Evolutionary conservation across 2,888 invertebrate genomes (phyloP), one percentile per base, ranked within the genome.

Genomic region (Drosophila hamatofila): DNA sequence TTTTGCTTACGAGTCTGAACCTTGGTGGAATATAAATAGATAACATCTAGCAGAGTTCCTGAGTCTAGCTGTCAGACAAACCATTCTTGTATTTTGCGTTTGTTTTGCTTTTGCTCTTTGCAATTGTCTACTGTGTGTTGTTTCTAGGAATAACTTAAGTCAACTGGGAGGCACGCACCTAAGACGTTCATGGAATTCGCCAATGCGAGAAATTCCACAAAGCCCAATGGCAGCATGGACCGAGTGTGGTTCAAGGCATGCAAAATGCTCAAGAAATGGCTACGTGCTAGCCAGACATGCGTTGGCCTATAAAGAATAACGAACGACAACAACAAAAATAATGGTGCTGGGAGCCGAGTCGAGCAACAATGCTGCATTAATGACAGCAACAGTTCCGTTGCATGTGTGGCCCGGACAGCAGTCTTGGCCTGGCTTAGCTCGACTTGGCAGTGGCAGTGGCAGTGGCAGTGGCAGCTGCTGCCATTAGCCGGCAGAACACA

Each of bases 131-230:
- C 14, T 63, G 58, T 60, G 62, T 61, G 46, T 52, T 72, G 35
- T 9, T 83, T 88, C 83, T 66, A 72, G 74, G 88, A 84, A 84
- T 80, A 88, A 70, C 74, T 70, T 75, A 25, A 65, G 56, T 51
- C 51, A 49, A 64, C 46, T 49, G 65, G n/a, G 4, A 48, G 51
- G 65, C 80, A 81, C 78, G 86, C 88, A 83, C 80, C 59, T 27
- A 66, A 60, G 69, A 58, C 75, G 54, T 72, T 56, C 66, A 72
- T 72, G 64, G 82, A 66, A 79, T 77, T 69, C 51, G 67, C 55
- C 66, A 74, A 72, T 66, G 83, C 73, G 62, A 86, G 78, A 83
- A 78, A 88, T 84, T 88, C 84, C 89, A 39, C 88, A 78, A 35
- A 42, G 30, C 49, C 42, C 62, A 60, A 33, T 51, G 56, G 37